Evolutionary conservation across 1,140 invertebrate species (phyloP), one percentile per base, ranked within the genome.

Genomic region (Drosophila repletoides): DNA sequence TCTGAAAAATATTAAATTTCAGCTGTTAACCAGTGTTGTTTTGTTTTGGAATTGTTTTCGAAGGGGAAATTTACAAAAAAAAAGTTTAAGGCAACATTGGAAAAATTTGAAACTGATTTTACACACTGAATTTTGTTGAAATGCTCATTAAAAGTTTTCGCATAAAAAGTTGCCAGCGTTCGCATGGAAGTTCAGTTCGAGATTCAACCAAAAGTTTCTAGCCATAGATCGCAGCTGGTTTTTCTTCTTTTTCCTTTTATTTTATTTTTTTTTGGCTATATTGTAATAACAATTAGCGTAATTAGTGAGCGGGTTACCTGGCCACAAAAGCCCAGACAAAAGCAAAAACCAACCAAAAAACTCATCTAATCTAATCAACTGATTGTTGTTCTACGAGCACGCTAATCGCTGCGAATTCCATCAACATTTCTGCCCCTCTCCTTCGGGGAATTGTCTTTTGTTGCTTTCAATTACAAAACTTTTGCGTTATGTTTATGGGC

Each of bases 81-180:
- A 46, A 40, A 55, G 71, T 40, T 38, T 4, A 29, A 45, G 52
- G 19, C 34, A 52, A 10, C 29, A 15, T 14, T 9, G 26, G 17
- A 26, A 29, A 53, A 49, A 67, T 43, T 67, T 38, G 7, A 56
- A 70, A 69, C 53, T 73, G 58, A 51, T 73, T 69, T 73, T 72
- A 69, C 34, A 58, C 64, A 81, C 64, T 74, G n/a, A n/a, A n/a
- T 65, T 71, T 56, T 46, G 76, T 75, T 71, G 28, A 51, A 83
- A 67, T 72, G 60, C 77, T 84, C 79, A 77, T 83, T 84, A 84
- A 77, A 83, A 83, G 73, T 84, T 83, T 77, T 61, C 19, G 12
- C 41, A 48, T 70, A 49, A 68, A 63, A 68, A 29, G 26, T 46
- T 48, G 43, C 14, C 26, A 31, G n/a, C n/a, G n/a, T 15, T 48